A percentile compares a stretch with the other conserved stretches of the same genome.
phyloP scores from a whole-genome alignment of 2,888 invertebrate genomes.

The Drosophila kuntzei region DNA sequence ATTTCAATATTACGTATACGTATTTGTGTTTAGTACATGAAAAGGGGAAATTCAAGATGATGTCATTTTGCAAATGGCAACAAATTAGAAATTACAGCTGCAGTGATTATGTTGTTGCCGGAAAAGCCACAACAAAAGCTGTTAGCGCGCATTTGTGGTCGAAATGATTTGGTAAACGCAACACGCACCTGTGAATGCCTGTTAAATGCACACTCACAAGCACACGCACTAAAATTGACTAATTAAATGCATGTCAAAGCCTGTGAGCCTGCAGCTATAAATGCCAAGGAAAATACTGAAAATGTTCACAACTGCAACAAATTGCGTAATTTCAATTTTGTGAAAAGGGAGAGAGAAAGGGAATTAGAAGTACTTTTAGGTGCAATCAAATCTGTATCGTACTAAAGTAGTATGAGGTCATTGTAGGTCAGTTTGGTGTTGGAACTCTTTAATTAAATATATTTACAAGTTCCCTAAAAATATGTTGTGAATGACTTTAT shows the following conservation, averaged over 20 bases:
- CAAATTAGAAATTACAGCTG: slow-evolving; percentile 39
- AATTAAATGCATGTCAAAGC: slow-evolving; percentile 30
- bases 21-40: slow-evolving; percentile 1
- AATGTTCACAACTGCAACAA: slow-evolving; percentile 33
- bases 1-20: slow-evolving; percentile 5
- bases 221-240: slow-evolving; percentile 29
- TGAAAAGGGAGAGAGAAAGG: background rate
- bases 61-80: slow-evolving; percentile 28
- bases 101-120: background rate
- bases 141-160: slow-evolving; percentile 25
- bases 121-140: slow-evolving; percentile 16
- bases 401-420: background rate
- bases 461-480: background rate
- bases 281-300: slow-evolving; percentile 15
- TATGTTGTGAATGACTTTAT: background rate
- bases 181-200: slow-evolving; percentile 45
- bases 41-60: slow-evolving; percentile 37
- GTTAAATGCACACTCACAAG: slow-evolving; percentile 26
- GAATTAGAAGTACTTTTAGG: background rate
- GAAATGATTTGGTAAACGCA: slow-evolving; percentile 21
- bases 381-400: background rate
- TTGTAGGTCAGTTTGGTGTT: background rate
- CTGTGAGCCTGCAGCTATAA: slow-evolving; percentile 17
- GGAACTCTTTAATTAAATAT: background rate
- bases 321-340: slow-evolving; percentile 37